Conservation (phyloP, 2,797 vertebrate species). For the Galaxias olidus region DNA sequence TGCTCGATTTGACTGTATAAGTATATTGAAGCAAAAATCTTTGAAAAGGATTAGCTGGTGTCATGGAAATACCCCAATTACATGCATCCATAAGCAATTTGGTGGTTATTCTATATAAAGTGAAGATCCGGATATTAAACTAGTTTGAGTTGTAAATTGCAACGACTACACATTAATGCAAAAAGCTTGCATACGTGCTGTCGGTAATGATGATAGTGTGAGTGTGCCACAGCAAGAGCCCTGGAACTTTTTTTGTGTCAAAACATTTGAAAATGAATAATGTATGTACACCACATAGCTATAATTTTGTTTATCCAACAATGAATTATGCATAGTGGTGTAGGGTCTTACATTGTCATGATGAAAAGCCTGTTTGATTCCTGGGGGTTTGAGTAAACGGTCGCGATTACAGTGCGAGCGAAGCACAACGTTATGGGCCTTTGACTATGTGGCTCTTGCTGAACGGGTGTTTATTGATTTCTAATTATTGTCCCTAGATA, state of each 20-base stretch:
- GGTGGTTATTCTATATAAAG: no score
- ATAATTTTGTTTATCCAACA: conserved; percentile 38
- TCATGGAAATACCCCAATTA: neutral
- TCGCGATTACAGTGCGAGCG: no score
- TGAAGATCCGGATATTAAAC: neutral
- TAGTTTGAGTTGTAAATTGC: conserved; percentile 32
- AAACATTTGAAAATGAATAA: conserved; percentile 54
- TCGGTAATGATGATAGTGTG: neutral
- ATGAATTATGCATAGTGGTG: conserved; percentile 57
- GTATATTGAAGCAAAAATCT: no score
- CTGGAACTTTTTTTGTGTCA: conserved; percentile 36
- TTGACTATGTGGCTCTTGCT: no score
- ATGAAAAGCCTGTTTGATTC: conserved; percentile 35
- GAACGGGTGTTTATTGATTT: no score
- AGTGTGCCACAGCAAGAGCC: conserved; percentile 24
- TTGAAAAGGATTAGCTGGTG: neutral
- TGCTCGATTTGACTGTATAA: no score
- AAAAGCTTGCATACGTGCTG: neutral
- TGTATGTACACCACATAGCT: conserved; percentile 52
- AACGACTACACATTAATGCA: conserved; percentile 27
- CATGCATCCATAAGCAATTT: no score
- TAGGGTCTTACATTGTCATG: conserved; percentile 37
- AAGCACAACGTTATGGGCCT: no score
- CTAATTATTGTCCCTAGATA: no score
- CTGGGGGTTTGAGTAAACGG: conserved; percentile 23